phyloP scores from a whole-genome alignment of 2,113 vertebrate species.

The Conger conger region DNA sequence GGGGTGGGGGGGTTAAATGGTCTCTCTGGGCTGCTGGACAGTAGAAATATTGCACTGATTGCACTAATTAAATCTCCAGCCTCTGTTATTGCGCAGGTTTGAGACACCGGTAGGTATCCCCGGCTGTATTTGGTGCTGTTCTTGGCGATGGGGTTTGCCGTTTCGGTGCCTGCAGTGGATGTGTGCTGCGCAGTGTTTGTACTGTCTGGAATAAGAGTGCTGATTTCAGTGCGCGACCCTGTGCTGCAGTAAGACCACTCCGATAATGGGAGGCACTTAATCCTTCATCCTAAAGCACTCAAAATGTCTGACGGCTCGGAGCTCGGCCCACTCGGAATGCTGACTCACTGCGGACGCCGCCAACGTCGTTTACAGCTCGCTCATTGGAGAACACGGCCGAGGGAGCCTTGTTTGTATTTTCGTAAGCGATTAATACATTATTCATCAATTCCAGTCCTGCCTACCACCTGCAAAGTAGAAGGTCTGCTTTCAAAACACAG shows the following conservation, averaged over 20 bases:
- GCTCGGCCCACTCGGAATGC: constrained; percentile 27
- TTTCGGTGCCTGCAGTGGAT: no score
- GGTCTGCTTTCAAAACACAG: neutral
- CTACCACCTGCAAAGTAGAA: constrained; percentile 32
- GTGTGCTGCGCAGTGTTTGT: neutral
- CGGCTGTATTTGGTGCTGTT: neutral
- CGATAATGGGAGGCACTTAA: constrained; percentile 35
- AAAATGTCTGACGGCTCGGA: constrained; percentile 18
- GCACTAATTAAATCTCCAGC: constrained; percentile 50
- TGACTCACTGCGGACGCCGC: constrained; percentile 31
- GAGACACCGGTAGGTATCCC: neutral
- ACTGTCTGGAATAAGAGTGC: no score
- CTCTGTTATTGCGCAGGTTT: constrained; percentile 38
- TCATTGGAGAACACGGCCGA: constrained; percentile 46
- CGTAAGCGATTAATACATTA: constrained; percentile 44
- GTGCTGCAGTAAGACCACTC: neutral
- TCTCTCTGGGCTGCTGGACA: constrained; percentile 52
- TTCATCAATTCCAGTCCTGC: constrained; percentile 54
- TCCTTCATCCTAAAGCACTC: constrained; percentile 40
- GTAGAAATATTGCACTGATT: constrained; percentile 53
- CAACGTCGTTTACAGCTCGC: constrained; percentile 45
- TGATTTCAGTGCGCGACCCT: no score
- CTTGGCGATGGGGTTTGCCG: neutral
- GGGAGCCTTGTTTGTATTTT: constrained; percentile 11
- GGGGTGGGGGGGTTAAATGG: constrained; percentile 8